phyloP scores from a whole-genome alignment of 1,140 invertebrate genomes.

The Gonioctena quinquepunctata region DNA sequence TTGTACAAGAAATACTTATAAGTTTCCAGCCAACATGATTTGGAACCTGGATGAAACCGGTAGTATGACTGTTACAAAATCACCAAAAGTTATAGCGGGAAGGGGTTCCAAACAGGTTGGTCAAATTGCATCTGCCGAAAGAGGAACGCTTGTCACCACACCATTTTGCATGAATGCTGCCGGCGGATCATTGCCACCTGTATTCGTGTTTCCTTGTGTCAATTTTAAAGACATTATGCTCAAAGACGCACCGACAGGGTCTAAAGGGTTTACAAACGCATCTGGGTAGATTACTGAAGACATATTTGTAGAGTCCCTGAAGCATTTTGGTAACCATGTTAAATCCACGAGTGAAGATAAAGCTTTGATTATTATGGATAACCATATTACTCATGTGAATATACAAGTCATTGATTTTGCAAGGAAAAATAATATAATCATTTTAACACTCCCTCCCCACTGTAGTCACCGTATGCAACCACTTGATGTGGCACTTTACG shows the following conservation, averaged over 20 bases:
- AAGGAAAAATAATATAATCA: constrained; percentile 46
- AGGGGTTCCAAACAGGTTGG: constrained; percentile 56
- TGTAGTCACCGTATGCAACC: constrained; percentile 58
- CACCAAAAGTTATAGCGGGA: constrained; percentile 52
- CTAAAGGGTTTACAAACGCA: constrained; percentile 50
- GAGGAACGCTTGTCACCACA: constrained; percentile 48
- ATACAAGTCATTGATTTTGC: constrained; percentile 22
- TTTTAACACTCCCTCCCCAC: constrained; percentile 57
- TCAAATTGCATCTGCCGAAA: constrained; percentile 54
- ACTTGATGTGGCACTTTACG: constrained; percentile 56
- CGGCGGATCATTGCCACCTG: constrained; percentile 46
- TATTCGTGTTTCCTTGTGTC: constrained; percentile 51
- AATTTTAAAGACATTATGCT: constrained; percentile 55
- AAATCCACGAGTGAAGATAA: constrained; percentile 39
- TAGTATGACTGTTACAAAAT: constrained; percentile 54
- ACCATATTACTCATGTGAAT: constrained; percentile 51
- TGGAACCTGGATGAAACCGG: constrained; percentile 58
- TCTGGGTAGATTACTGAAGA: constrained; percentile 49
- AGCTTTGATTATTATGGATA: constrained; percentile 51
- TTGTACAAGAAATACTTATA: constrained; percentile 41
- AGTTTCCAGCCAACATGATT: constrained; percentile 47
- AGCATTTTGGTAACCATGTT: constrained; percentile 53
- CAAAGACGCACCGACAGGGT: constrained; percentile 39
- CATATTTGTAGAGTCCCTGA: constrained; percentile 47
- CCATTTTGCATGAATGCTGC: constrained; percentile 42